These are phyloP conservation scores for Leptopterna dolabrata DNA, from an alignment of 2,888 invertebrate genomes.

Conservation along the genomic window DNA sequence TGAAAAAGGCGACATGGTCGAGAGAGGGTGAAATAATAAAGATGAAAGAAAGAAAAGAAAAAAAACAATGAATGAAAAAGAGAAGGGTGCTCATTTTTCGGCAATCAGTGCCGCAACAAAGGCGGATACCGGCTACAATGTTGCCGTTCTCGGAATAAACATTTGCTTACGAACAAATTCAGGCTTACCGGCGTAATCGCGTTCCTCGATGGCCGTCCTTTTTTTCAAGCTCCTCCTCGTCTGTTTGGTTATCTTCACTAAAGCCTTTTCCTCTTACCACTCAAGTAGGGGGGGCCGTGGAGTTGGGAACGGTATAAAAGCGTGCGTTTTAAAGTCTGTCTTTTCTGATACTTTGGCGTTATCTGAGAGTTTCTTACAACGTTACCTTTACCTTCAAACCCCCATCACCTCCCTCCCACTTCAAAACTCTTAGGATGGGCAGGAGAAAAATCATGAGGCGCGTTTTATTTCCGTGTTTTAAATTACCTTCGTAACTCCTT, in stretches of 20 bases:
- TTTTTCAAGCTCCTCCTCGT: not conserved
- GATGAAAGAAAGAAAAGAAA: not conserved
- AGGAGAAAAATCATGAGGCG: constrained; percentile 13
- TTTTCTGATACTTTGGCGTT: constrained; percentile 5
- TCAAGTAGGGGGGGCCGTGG: not conserved
- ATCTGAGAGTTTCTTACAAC: not conserved
- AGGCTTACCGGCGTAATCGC: constrained; percentile 19
- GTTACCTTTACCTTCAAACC: not conserved
- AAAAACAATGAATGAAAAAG: constrained; percentile 16
- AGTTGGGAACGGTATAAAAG: not conserved
- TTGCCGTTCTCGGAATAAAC: constrained; percentile 2
- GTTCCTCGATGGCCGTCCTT: not conserved
- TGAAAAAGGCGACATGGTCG: not conserved
- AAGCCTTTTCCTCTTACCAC: not conserved
- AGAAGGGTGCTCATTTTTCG: constrained; percentile 25
- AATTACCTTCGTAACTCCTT: constrained; percentile 36
- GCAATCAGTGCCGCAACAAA: constrained; percentile 14
- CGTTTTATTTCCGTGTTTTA: constrained; percentile 43
- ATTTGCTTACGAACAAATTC: constrained; percentile 24
- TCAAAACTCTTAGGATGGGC: not conserved
- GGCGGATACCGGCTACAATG: not conserved
- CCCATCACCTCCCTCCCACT: not conserved
- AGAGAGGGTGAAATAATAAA: not conserved
- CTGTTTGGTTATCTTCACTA: not conserved
- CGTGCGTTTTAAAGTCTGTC: constrained; percentile 19